phyloP scores from a whole-genome alignment of 2,797 vertebrate species.

The Peromyscus attwateri region DNA sequence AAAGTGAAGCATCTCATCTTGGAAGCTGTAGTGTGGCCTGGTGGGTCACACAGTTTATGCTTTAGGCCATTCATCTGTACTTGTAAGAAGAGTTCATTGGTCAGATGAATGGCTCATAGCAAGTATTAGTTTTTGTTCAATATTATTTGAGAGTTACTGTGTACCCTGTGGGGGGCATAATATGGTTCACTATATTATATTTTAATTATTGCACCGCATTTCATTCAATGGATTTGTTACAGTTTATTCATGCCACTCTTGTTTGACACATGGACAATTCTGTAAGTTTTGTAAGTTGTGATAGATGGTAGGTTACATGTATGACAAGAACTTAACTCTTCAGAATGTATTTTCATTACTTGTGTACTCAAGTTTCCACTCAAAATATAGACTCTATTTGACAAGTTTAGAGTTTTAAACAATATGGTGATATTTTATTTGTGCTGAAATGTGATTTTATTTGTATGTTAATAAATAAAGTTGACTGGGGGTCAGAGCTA shows the following conservation, averaged over 20 bases:
- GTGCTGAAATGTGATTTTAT: too few relatives aligned
- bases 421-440: too few relatives aligned
- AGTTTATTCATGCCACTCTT: background rate
- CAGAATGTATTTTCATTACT: background rate
- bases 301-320: background rate
- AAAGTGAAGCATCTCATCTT: too few relatives aligned
- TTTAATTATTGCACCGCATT: background rate
- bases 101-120: too few relatives aligned
- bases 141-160: background rate
- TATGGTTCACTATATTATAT: background rate
- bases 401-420: background rate
- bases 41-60: too few relatives aligned
- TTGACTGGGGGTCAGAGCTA: too few relatives aligned
- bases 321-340: background rate
- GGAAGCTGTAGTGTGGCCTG: too few relatives aligned
- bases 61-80: too few relatives aligned
- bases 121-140: background rate
- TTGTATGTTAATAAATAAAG: too few relatives aligned
- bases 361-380: background rate
- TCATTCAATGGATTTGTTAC: background rate
- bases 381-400: background rate
- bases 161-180: background rate
- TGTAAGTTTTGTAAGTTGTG: background rate
- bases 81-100: too few relatives aligned
- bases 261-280: background rate